These are phyloP conservation scores for Phanerotoma sp. DNA, from an alignment of 2,888 invertebrate species.

Conservation along the genomic window DNA sequence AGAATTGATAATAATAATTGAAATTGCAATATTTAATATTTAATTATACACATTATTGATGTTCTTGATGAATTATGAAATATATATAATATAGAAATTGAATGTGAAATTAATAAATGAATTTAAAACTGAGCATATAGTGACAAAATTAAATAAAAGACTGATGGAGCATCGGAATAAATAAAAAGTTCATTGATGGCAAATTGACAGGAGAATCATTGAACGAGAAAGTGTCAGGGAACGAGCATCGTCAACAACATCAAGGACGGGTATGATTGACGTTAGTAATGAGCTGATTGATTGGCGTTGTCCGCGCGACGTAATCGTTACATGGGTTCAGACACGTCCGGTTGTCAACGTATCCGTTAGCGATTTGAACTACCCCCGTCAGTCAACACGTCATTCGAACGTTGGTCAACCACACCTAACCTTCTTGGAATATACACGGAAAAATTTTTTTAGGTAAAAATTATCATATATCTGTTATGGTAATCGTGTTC, in stretches of 20 bases:
- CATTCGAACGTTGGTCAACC: slow-evolving; percentile 23
- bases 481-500: no score
- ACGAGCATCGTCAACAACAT: slow-evolving; percentile 19
- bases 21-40: no score
- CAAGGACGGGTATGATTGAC: slow-evolving; percentile 38
- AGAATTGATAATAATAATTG: no score
- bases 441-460: no score
- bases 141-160: background rate
- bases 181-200: slow-evolving; percentile 16
- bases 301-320: slow-evolving; percentile 45
- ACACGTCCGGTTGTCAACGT: slow-evolving; percentile 30
- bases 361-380: slow-evolving; percentile 23
- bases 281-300: slow-evolving; percentile 52
- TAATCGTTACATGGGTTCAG: slow-evolving; percentile 46
- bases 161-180: background rate
- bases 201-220: slow-evolving; percentile 19
- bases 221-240: background rate
- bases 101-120: no score
- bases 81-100: no score
- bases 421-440: slow-evolving; percentile 8
- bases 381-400: slow-evolving; percentile 30
- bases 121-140: no score
- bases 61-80: no score
- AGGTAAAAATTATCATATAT: no score
- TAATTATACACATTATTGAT: no score